Evolutionary conservation across 1,140 invertebrate species (phyloP), one percentile per base, ranked within the genome.

Genomic region (Aporrectodea caliginosa): DNA sequence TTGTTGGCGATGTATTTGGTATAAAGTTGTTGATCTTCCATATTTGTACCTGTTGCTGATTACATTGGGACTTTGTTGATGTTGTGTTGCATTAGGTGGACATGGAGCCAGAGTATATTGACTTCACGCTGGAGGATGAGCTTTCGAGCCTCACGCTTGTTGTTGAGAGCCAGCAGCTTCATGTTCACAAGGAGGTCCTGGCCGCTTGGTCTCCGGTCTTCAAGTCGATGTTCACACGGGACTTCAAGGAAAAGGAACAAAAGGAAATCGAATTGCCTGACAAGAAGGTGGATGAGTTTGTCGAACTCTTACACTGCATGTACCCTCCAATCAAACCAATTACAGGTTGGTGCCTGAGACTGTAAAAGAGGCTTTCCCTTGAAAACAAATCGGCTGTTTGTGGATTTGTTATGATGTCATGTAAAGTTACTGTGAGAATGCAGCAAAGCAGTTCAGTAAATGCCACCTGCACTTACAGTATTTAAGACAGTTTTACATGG

Each of bases 301-400:
- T 77, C 1, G 84, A 86, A 78, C 79, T 87, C 12, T 77, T 87
- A 22, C 83, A 85, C 34, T 84, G 85, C 77, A 87, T 87, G 58
- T 87, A 87, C 77, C 84, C 86, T 32, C 82, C 84, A 74, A 85
- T 86, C 69, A 85, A 84, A 79, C 78, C 83, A 22, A 84, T 86
- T 14, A 82, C 82, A 75, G 84, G 83, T 83, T 75, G 35, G n/a
- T n/a, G n/a, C n/a, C n/a, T n/a, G n/a, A n/a, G n/a, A n/a, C n/a
- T n/a, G n/a, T n/a, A n/a, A n/a, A n/a, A n/a, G n/a, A n/a, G n/a
- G n/a, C n/a, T n/a, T n/a, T n/a, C n/a, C n/a, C n/a, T n/a, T n/a
- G n/a, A n/a, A n/a, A n/a, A n/a, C n/a, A n/a, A n/a, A n/a, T n/a
- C n/a, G n/a, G n/a, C n/a, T n/a, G n/a, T n/a, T n/a, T n/a, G n/a